Evolutionary conservation across 2,113 vertebrate genomes (phyloP).

Genomic region (Todiramphus chloris): DNA sequence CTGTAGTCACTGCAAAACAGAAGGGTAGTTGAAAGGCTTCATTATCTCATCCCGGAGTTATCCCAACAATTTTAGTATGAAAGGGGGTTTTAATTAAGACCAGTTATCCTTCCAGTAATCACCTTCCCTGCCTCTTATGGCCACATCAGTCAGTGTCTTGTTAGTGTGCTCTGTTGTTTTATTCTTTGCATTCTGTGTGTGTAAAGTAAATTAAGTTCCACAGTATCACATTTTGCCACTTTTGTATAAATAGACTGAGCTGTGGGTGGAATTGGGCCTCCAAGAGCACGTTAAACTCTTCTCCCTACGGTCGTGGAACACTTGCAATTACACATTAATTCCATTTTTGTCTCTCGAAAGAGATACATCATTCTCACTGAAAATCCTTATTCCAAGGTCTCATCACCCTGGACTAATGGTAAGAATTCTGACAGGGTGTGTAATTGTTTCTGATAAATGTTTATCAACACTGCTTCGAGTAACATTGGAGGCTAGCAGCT

Average conservation of each 20-base stretch:
- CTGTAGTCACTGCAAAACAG: background rate
- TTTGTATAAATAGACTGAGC: background rate
- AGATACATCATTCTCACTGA: background rate
- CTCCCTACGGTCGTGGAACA: background rate
- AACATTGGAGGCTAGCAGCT: background rate
- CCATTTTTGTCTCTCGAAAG: background rate
- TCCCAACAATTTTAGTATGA: background rate
- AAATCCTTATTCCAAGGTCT: background rate
- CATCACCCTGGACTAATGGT: background rate
- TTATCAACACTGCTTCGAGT: background rate
- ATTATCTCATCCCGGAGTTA: background rate
- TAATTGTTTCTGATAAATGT: background rate
- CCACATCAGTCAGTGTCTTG: background rate
- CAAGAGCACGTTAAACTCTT: background rate
- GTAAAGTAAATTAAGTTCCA: background rate
- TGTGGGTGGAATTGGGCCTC: background rate
- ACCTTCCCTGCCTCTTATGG: background rate
- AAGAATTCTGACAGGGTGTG: background rate
- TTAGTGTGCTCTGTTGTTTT: background rate
- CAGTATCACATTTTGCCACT: background rate
- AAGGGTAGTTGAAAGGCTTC: background rate
- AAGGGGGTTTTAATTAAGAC: background rate
- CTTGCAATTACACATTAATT: background rate
- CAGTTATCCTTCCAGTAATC: background rate
- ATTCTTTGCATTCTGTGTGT: background rate